Conservation (phyloP, 2,888 invertebrate genomes). For the Tetranychus truncatus region DNA sequence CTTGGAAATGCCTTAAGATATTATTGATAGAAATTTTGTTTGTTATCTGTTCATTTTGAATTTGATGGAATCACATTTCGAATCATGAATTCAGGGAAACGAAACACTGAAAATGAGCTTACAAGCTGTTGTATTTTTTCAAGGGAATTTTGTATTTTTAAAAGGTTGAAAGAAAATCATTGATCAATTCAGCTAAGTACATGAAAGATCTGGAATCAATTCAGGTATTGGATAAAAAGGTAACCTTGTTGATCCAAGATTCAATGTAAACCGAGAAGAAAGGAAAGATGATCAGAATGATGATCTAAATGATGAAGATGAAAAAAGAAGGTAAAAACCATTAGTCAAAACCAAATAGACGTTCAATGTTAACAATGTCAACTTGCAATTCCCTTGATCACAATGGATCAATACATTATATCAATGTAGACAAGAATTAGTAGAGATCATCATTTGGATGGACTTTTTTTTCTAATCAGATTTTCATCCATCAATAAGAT, state of each 20-base stretch:
- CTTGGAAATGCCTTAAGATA: no score
- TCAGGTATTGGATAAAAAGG: slow-evolving; percentile 65
- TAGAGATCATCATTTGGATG: neutral
- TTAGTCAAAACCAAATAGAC: slow-evolving; percentile 1
- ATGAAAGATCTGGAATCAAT: slow-evolving; percentile 28
- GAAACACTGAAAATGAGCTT: no score
- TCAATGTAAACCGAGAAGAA: neutral
- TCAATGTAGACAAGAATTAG: neutral
- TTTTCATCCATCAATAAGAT: no score
- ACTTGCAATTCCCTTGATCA: neutral
- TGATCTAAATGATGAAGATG: neutral
- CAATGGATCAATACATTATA: neutral
- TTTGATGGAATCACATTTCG: no score
- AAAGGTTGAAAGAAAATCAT: no score
- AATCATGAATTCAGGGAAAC: no score
- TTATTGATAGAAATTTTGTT: no score
- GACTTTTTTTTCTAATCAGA: no score
- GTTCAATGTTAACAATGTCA: slow-evolving; percentile 5
- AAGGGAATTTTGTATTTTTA: no score
- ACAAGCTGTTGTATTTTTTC: no score
- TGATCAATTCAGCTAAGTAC: no score
- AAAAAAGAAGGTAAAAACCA: neutral
- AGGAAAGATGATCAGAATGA: neutral
- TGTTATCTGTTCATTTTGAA: no score
- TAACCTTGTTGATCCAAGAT: slow-evolving; percentile 47